Conservation (phyloP, 2,888 invertebrate genomes). For the Ellobium chinense region DNA sequence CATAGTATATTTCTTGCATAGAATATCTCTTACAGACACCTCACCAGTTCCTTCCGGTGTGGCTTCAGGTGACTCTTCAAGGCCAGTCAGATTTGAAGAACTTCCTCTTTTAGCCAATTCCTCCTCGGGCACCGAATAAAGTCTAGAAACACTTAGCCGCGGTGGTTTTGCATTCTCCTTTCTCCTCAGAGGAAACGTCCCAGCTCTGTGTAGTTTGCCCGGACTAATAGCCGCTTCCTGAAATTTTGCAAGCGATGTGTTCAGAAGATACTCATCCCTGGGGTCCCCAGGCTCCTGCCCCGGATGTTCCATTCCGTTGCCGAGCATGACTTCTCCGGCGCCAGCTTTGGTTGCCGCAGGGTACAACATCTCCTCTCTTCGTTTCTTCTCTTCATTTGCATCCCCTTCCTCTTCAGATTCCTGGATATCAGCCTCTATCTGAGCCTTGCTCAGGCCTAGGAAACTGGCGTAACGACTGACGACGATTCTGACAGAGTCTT, state of each 20-base stretch:
- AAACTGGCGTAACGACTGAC: constrained; percentile 26
- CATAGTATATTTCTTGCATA: background rate
- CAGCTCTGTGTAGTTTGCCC: background rate
- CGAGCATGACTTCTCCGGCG: too few species aligned
- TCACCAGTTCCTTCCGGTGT: background rate
- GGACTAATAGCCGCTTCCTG: background rate
- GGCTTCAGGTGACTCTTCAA: background rate
- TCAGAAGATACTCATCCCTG: too few species aligned
- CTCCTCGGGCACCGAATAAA: background rate
- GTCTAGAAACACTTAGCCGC: background rate
- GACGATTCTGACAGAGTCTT: constrained; percentile 49
- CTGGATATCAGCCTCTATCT: constrained; percentile 34
- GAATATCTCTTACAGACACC: background rate
- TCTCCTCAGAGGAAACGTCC: background rate
- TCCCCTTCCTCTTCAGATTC: background rate
- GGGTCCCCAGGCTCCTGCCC: too few species aligned
- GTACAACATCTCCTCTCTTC: background rate
- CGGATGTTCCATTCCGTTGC: too few species aligned
- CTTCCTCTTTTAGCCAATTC: background rate
- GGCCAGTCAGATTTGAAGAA: background rate
- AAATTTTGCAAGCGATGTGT: too few species aligned
- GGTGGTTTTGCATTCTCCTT: background rate
- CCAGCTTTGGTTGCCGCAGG: too few species aligned
- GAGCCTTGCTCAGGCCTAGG: constrained; percentile 38
- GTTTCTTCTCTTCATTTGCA: background rate